A percentile compares a stretch with the other conserved stretches of the same genome.
Evolutionary conservation across 2,113 vertebrate species (phyloP).

Genomic region (Grammomys dolichurus): DNA sequence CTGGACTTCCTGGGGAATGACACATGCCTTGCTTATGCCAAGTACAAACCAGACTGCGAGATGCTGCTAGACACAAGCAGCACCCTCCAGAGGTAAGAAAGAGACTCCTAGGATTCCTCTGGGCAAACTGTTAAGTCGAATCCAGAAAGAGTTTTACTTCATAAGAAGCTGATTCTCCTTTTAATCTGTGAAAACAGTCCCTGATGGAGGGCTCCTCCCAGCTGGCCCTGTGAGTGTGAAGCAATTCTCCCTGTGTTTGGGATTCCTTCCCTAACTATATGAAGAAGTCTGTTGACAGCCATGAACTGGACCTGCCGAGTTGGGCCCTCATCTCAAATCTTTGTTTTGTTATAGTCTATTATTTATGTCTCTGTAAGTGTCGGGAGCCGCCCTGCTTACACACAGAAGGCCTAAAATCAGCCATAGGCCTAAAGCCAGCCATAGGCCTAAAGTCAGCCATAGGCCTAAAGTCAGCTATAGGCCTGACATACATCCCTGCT

Average conservation of each 20-base stretch:
- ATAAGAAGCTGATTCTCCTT: not conserved
- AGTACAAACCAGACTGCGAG: not conserved
- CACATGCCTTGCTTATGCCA: accelerated
- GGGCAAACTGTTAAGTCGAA: not conserved
- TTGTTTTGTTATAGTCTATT: no score
- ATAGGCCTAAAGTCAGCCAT: no score
- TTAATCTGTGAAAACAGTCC: not conserved
- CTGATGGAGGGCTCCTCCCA: accelerated
- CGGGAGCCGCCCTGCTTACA: no score
- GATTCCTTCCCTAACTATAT: accelerated
- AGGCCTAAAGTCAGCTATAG: no score
- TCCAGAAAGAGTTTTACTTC: not conserved
- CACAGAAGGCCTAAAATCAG: no score
- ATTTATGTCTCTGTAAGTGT: not conserved
- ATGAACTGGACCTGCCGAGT: not conserved
- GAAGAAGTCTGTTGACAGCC: not conserved
- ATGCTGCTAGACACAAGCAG: not conserved
- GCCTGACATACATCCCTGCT: no score
- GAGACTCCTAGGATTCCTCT: not conserved
- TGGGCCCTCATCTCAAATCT: not conserved
- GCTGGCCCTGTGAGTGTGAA: accelerated
- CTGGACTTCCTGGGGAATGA: not conserved
- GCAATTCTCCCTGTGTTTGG: accelerated
- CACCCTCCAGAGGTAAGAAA: no score
- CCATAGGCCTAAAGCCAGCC: no score